Evolutionary conservation across 1,140 invertebrate genomes (phyloP).

Genomic region (Macrotrachela quadricornifera): DNA sequence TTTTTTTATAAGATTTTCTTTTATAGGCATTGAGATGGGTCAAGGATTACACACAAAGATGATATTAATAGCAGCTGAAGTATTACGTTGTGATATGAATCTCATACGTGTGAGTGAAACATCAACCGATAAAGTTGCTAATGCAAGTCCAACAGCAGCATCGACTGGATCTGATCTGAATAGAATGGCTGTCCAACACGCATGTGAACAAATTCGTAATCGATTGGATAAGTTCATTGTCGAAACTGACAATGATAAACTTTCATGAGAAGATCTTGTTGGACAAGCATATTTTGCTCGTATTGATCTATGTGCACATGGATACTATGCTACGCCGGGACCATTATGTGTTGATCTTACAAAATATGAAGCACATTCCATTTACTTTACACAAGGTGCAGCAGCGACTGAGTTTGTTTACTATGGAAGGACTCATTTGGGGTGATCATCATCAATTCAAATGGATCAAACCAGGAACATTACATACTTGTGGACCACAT

Average conservation of each 20-base stretch:
- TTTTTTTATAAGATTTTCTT: no score
- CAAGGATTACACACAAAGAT: constrained; percentile 86
- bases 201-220: constrained; percentile 2
- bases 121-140: constrained; percentile 74
- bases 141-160: constrained; percentile 72
- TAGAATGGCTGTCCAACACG: constrained; percentile 56
- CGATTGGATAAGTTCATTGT: neutral
- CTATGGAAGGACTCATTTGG: constrained; percentile 52
- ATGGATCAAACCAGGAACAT: constrained; percentile 47
- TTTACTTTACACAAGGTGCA: constrained; percentile 67
- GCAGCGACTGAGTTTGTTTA: constrained; percentile 73
- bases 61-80: constrained; percentile 43
- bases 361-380: no score
- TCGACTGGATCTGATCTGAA: constrained; percentile 75
- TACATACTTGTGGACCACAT: constrained; percentile 65
- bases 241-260: constrained; percentile 6
- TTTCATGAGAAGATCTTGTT: no score
- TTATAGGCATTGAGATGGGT: constrained; percentile 85
- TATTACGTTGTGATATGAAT: constrained; percentile 45
- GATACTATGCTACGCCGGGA: no score
- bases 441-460: constrained; percentile 33
- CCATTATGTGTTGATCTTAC: no score
- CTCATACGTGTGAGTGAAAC: constrained; percentile 71
- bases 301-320: no score
- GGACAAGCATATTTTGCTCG: no score